Conservation (phyloP, 2,888 invertebrate species). For the Aplocera efformata region DNA sequence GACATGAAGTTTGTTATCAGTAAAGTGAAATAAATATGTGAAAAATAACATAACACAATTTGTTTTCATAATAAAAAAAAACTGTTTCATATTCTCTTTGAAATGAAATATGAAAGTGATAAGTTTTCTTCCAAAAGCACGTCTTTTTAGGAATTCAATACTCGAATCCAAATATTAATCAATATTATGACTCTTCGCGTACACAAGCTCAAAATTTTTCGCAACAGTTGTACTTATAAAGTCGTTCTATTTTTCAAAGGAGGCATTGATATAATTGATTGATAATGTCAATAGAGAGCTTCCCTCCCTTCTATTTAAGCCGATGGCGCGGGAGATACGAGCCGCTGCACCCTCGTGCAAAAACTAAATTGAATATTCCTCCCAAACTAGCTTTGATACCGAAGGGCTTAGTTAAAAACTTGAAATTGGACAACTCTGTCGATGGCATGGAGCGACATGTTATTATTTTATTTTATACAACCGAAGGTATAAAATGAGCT, state of each 20-base stretch:
- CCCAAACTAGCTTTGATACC: constrained; percentile 27
- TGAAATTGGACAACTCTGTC: constrained; percentile 23
- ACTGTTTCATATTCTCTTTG: too few relatives aligned
- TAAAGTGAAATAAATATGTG: constrained; percentile 58
- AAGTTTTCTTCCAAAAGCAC: too few relatives aligned
- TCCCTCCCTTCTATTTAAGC: constrained; percentile 44
- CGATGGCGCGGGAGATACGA: constrained; percentile 45
- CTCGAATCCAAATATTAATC: too few relatives aligned
- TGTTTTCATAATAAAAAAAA: constrained; percentile 14
- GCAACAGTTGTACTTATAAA: not conserved
- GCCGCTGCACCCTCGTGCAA: constrained; percentile 54
- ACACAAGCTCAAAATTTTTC: too few relatives aligned
- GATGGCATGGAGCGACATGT: constrained; percentile 4
- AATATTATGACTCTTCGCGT: too few relatives aligned
- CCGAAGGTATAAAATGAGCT: too few relatives aligned
- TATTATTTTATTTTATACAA: too few relatives aligned
- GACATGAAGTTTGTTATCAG: constrained; percentile 62
- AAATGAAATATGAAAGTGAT: too few relatives aligned
- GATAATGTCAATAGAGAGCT: constrained; percentile 39
- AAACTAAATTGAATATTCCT: constrained; percentile 58
- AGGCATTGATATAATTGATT: constrained; percentile 37
- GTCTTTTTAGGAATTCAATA: too few relatives aligned
- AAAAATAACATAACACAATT: constrained; percentile 37
- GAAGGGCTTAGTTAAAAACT: constrained; percentile 26
- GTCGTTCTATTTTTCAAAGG: constrained; percentile 27